A percentile compares a stretch with the other conserved stretches of the same genome.
These are phyloP conservation scores for Agrotis puta DNA, from an alignment of 2,888 invertebrate genomes.

Conservation along the genomic window DNA sequence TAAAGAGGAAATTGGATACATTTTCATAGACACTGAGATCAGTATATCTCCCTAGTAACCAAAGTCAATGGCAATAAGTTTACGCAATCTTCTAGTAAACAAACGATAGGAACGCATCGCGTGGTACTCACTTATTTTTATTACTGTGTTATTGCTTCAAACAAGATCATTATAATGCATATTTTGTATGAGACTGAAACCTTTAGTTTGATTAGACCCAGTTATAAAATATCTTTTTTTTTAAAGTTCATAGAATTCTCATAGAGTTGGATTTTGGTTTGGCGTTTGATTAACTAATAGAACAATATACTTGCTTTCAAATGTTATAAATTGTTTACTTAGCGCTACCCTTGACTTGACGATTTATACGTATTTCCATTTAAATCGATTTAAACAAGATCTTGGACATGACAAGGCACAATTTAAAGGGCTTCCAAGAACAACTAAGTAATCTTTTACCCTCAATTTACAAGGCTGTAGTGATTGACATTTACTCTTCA, in stretches of 20 bases:
- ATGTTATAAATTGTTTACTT: no score
- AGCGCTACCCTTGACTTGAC: conserved; percentile 1
- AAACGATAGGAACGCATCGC: conserved; percentile 40
- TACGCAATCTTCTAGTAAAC: conserved; percentile 55
- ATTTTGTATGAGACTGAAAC: conserved; percentile 29
- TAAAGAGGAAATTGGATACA: no score
- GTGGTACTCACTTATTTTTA: conserved; percentile 53
- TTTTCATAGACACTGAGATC: no score
- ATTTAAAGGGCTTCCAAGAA: conserved; percentile 42
- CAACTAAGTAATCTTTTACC: conserved; percentile 34
- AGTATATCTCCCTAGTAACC: conserved; percentile 31
- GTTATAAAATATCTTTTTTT: no score
- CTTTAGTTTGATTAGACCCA: background rate
- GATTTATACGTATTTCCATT: conserved; percentile 1
- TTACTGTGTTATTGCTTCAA: conserved; percentile 50
- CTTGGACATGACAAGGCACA: conserved; percentile 46
- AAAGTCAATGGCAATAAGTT: conserved; percentile 51
- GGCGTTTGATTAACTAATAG: no score
- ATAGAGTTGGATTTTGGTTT: no score
- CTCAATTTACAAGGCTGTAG: conserved; percentile 45
- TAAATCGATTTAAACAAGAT: conserved; percentile 25
- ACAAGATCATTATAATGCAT: conserved; percentile 26
- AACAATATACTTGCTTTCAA: no score
- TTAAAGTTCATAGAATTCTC: no score
- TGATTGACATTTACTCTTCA: conserved; percentile 26